These are phyloP conservation scores for Okamejei kenojei DNA, from an alignment of 2,797 vertebrate species.

Conservation along the genomic window DNA sequence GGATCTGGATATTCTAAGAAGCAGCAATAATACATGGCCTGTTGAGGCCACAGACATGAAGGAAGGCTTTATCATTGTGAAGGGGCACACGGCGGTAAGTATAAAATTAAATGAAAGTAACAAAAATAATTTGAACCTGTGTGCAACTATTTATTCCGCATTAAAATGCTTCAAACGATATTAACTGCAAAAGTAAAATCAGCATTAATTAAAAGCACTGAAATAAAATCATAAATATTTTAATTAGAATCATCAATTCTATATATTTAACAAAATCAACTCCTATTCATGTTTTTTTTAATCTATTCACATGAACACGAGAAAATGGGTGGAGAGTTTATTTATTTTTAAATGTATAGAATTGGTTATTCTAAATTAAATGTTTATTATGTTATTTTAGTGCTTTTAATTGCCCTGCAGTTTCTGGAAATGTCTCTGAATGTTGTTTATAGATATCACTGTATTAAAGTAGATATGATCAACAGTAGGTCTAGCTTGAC, in stretches of 20 bases:
- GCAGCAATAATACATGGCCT: conserved; percentile 77
- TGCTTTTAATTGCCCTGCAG: background rate
- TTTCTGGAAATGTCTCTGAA: background rate
- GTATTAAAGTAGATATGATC: background rate
- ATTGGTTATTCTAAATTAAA: too few species aligned
- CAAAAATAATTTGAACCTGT: background rate
- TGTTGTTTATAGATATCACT: background rate
- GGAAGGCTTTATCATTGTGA: conserved; percentile 86
- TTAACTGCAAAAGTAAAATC: too few species aligned
- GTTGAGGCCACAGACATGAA: conserved; percentile 75
- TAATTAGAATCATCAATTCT: too few species aligned
- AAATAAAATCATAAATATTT: too few species aligned
- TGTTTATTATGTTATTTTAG: background rate
- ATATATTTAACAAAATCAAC: too few species aligned
- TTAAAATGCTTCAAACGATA: background rate
- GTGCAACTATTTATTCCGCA: background rate
- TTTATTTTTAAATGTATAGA: too few species aligned
- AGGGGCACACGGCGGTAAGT: conserved; percentile 82
- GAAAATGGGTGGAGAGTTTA: too few species aligned
- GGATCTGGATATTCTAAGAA: conserved; percentile 85
- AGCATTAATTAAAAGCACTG: too few species aligned
- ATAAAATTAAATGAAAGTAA: background rate
- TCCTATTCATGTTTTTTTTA: too few species aligned
- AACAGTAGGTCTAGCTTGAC: background rate
- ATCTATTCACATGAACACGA: too few species aligned